Base-by-base conservation (phyloP, 2,113 vertebrate genomes). In the Nansenia antarctica region DNA sequence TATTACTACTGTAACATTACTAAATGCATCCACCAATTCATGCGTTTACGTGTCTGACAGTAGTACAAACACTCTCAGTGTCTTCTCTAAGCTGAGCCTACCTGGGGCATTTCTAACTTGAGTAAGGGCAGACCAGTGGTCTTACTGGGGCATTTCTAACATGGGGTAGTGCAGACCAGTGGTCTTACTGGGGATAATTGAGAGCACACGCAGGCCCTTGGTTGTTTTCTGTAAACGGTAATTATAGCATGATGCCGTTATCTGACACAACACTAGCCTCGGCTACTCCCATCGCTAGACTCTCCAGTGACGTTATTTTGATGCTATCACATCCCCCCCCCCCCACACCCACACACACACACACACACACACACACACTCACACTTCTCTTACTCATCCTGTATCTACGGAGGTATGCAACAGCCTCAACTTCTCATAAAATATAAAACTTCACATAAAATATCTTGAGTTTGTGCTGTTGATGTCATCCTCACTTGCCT, bases 261-360 rank as follows among this genome's bases (percentile, higher is more conserved):
- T 88, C 81, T 84, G 52, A 9, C 18, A 27, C 47, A 64, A 11
- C 4, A 24, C 37, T n/a, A n/a, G n/a, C 47, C 20, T 26, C 61
- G 47, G 59, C 72, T 81, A 66, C 82, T 75, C 72, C 79, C 69
- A 54, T 82, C 73, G 67, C 31, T 63, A n/a, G 24, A 37, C 55
- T 45, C 72, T 27, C 57, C 60, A 69, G 35, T 72, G 24, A 47
- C 35, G 5, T 11, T 60, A 18, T 68, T 65, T 14, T 69, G 81
- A 79, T 81, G 64, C 37, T 85, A 86, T 86, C 81, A 31, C 4
- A 47, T 58, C 9, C 3, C 53, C 54, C 47, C 0, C 4, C 0
- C 2, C 57, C 73, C 0, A 26, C 54, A 71, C 20, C 26, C 30
- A 3, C 18, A 61, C 0, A n/a, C n/a, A n/a, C n/a, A n/a, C n/a